Evolutionary conservation across 2,113 vertebrate genomes (phyloP), one percentile per base, ranked within the genome.

Genomic region (Megaceryle maxima): DNA sequence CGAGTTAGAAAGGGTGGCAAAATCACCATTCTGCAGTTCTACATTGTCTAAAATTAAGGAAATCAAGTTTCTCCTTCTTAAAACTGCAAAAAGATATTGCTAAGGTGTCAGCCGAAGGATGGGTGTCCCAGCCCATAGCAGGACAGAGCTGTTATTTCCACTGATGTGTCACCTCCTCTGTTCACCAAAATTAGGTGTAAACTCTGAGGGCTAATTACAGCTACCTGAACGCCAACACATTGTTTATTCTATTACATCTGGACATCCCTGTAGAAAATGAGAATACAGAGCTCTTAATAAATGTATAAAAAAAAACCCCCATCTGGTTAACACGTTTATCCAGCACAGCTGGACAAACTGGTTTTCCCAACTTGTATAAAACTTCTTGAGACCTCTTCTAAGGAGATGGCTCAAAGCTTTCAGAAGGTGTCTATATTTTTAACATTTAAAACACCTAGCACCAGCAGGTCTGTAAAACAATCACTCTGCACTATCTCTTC

Each of bases 271-370:
- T 5, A 76, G 67, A 70, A 80, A 88, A 64, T 8, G 31, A 44
- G 60, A 74, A 39, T 7, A 33, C 13, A 0, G 0, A 68, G 13
- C 57, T 70, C 75, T 20, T 11, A 48, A 81, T 6, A 72, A 63
- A 57, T 3, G 22, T 1, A 41, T 50, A 28, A 11, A 13, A 51
- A 74, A 37, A 37, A 37, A 85, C 26, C 51, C 51, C 74, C 43
- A 51, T 13, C 4, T 0, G 69, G 59, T 8, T 4, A 57, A 59
- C 5, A 0, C 0, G 35, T 43, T 68, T 4, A 83, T 59, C 93
- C 94, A 96, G 93, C 39, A 19, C 4, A 6, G 44, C 97, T 87
- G 86, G 84, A 82, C 59, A 60, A 72, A 92, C 83, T 85, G 92
- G 94, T 92, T 93, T 55, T 33, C 77, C 75, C 87, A 48, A 92